Percentiles rank a stretch among this genome's conserved stretches.
These are phyloP conservation scores for Andrena marginata DNA, from an alignment of 2,888 invertebrate genomes.

Conservation along the genomic window DNA sequence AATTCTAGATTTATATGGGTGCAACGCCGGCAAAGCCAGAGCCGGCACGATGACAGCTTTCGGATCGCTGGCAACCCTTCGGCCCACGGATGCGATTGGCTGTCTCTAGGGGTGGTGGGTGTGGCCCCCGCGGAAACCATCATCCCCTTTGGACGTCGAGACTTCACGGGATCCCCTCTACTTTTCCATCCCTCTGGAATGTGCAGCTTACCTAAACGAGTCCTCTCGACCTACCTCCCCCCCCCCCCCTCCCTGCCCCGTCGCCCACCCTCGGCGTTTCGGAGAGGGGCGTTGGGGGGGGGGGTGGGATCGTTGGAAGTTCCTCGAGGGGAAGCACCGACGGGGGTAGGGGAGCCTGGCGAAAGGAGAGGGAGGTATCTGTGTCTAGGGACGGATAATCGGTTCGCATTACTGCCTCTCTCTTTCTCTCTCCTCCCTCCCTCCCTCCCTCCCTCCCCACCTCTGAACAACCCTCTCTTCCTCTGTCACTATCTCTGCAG, in stretches of 20 bases:
- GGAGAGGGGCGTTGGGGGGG: conserved; percentile 44
- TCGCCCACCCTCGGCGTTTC: conserved; percentile 20
- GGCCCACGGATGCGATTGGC: conserved; percentile 67
- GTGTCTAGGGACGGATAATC: conserved; percentile 80
- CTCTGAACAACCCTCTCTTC: not conserved
- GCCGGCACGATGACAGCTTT: conserved; percentile 72
- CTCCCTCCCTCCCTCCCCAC: too few relatives aligned
- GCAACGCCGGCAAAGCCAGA: conserved; percentile 61
- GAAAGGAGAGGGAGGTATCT: conserved; percentile 63
- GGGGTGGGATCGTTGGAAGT: conserved; percentile 30
- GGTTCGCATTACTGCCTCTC: conserved; percentile 75
- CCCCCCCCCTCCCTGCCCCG: conserved; percentile 24
- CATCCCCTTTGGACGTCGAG: conserved; percentile 68
- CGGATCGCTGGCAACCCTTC: conserved; percentile 73
- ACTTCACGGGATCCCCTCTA: conserved; percentile 73
- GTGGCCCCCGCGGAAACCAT: conserved; percentile 73
- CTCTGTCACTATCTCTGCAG: conserved; percentile 5
- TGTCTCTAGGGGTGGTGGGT: conserved; percentile 75
- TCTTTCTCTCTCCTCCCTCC: conserved; percentile 10
- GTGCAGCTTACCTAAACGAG: conserved; percentile 74
- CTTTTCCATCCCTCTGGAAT: conserved; percentile 74
- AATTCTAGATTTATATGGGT: conserved; percentile 71
- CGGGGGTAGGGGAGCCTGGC: conserved; percentile 54
- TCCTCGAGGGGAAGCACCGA: conserved; percentile 44
- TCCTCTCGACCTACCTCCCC: conserved; percentile 62